Evolutionary conservation across 2,888 invertebrate species (phyloP), one percentile per base, ranked within the genome.

Genomic region (Phortica magna): DNA sequence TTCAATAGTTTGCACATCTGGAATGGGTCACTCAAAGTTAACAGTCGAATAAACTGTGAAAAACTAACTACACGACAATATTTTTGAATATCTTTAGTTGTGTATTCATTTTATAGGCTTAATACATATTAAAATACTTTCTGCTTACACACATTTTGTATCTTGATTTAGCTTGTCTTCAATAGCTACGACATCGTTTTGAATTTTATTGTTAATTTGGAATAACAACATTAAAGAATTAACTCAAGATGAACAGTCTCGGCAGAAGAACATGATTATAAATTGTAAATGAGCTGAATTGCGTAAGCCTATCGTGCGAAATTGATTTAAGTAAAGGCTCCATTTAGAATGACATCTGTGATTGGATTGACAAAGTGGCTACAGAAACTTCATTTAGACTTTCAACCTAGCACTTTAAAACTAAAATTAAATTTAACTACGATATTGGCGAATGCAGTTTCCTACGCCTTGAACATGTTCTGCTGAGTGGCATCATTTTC

Each of bases 401-500:
- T 82, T 81, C 75, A 79, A 79, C 17, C n/a, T 68, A 9, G n/a
- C 68, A 68, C 43, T 43, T 68, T 68, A 68, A 68, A 68, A 17
- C 22, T 65, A 65, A 59, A 74, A 68, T 68, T 67, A 41, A 42
- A 68, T 41, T 70, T 73, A 31, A 70, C 17, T 72, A 57, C 14
- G 10, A 61, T 19, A 10, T 17, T 19, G 61, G 19, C 17, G 22
- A 22, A 22, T 17, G 61, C 74, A 48, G 80, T 76, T 79, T 79
- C 82, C 87, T 88, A 92, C 80, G 89, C 85, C 82, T 89, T 91
- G 92, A 95, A 95, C 92, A 95, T 93, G 89, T 96, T 96, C 91
- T 96, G 96, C 90, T 96, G 96, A 82, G 95, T 94, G 78, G 95
- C 93, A 91, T 97, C 96, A 89, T 95, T 96, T 91, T 91, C 91